phyloP scores from a whole-genome alignment of 2,113 vertebrate genomes.

The Alligator sinensis region DNA sequence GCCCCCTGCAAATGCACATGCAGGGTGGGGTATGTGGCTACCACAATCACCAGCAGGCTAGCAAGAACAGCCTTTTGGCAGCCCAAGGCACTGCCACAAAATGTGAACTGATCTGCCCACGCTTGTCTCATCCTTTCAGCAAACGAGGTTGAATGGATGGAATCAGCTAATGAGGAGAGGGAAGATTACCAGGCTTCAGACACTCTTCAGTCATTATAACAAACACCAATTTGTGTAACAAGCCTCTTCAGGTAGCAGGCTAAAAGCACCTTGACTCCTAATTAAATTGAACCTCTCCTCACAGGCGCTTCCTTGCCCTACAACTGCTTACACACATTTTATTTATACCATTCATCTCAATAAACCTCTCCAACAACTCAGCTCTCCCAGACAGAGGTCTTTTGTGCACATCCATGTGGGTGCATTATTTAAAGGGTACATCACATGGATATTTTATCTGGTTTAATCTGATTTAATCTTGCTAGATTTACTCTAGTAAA shows the following conservation, averaged over 20 bases:
- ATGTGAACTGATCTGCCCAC: neutral
- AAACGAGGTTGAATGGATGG: conserved; percentile 56
- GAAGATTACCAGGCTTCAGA: conserved; percentile 28
- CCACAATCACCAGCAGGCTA: neutral
- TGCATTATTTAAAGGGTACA: conserved; percentile 72
- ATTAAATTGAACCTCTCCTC: conserved; percentile 60
- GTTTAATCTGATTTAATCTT: conserved; percentile 75
- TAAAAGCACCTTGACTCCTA: conserved; percentile 69
- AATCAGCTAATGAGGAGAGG: conserved; percentile 52
- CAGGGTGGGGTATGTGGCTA: neutral
- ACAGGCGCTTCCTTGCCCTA: conserved; percentile 53
- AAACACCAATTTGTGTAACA: conserved; percentile 70
- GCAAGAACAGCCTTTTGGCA: conserved; percentile 31
- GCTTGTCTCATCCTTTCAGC: neutral
- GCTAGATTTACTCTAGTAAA: conserved; percentile 70
- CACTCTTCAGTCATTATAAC: conserved; percentile 65
- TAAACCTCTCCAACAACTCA: conserved; percentile 36
- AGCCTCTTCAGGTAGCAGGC: conserved; percentile 63
- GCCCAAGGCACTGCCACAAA: conserved; percentile 10
- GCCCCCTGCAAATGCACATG: neutral
- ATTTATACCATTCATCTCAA: conserved; percentile 57
- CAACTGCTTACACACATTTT: conserved; percentile 47
- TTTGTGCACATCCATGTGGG: conserved; percentile 48
- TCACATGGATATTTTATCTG: conserved; percentile 70
- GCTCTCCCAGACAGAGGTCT: conserved; percentile 52